Evolutionary conservation across 2,113 vertebrate genomes (phyloP), one percentile per base, ranked within the genome.

Genomic region (Elgaria multicarinata): DNA sequence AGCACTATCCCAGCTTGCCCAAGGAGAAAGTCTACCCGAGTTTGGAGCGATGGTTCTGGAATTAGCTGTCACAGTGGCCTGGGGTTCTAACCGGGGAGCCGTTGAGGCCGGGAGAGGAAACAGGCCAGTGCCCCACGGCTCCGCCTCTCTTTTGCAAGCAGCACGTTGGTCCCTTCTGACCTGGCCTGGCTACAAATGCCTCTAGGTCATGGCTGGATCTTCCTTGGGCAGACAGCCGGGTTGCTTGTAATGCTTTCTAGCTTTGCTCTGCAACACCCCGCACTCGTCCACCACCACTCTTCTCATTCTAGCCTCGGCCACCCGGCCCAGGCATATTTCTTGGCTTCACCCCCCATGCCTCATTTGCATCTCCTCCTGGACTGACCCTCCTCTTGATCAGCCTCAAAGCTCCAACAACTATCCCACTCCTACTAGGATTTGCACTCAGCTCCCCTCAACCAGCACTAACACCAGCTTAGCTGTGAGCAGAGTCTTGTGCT

Each of bases 11-110:
- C 18, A 74, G 0, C 84, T 95, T 98, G 93, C 96, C 96, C 39
- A 91, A 64, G 0, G 53, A 80, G 1, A 97, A 93, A 6, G 88
- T 97, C 88, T 98, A 99, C 69, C n/a, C 94, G 0, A 85, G 98
- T 90, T 94, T 99, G 4, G 71, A 96, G 12, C 92, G 76, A 20
- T 99, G 98, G 98, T 97, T 96, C 92, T 84, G 46, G 66, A 82
- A 36, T 67, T 93, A 69, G 66, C 55, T 22, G 0, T 0, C 0
- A 0, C 33, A 3, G 1, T 0, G 0, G 9, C 36, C 64, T 10
- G 31, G 31, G 42, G 39, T 18, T 39, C 44, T 5, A 13, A 28
- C 28, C 42, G n/a, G 66, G 18, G 24, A 67, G 9, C 7, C 22
- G n/a, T 36, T 3, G 69, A 36, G 69, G 13, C n/a, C 9, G 3